These are phyloP conservation scores for Triplophysa rosa DNA, from an alignment of 2,113 vertebrate species.

Conservation along the genomic window DNA sequence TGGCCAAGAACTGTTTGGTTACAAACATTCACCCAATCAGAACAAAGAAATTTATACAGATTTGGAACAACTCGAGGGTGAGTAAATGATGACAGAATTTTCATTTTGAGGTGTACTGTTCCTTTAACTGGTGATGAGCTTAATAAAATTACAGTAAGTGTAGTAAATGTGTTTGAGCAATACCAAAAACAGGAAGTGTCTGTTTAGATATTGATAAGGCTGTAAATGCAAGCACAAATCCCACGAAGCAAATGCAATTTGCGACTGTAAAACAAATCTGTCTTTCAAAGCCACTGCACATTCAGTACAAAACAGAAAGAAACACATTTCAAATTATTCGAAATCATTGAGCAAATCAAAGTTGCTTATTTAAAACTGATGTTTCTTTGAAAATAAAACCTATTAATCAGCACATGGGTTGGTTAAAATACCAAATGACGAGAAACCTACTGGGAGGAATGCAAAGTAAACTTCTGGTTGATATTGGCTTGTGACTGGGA, in stretches of 20 bases:
- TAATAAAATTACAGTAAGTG: too few species aligned
- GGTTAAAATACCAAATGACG: background rate
- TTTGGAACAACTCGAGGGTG: too few species aligned
- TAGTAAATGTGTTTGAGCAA: background rate
- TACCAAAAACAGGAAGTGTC: background rate
- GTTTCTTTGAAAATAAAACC: background rate
- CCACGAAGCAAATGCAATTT: background rate
- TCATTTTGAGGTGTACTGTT: too few species aligned
- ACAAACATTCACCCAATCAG: too few species aligned
- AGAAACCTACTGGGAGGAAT: background rate
- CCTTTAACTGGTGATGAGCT: too few species aligned
- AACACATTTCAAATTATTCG: background rate
- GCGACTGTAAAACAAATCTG: background rate
- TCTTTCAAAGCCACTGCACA: background rate
- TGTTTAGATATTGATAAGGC: conserved; percentile 28
- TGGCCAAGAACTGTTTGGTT: too few species aligned
- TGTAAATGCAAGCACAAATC: conserved; percentile 35
- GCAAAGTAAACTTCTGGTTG: background rate
- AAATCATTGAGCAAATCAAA: background rate
- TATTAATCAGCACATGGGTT: background rate
- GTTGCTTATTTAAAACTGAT: background rate
- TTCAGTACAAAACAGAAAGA: background rate
- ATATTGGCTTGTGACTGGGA: background rate
- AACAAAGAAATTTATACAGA: too few species aligned
- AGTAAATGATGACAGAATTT: too few species aligned